Base-by-base conservation (phyloP, 2,888 invertebrate species). In the Perizoma flavofasciatum region DNA sequence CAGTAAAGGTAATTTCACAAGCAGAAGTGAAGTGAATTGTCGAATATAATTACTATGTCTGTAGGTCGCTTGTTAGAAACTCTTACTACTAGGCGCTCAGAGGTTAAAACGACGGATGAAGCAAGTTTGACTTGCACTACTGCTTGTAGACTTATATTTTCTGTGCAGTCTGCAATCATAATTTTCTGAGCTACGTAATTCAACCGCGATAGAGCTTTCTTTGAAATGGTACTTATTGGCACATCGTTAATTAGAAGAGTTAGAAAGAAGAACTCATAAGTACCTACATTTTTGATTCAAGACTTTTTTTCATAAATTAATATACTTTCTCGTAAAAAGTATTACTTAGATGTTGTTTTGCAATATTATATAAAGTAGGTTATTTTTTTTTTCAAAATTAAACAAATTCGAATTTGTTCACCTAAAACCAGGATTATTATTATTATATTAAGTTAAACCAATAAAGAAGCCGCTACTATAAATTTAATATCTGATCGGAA, bases 401-500 rank as follows among this genome's bases (percentile, higher is more conserved):
- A 22, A 22, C 22, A 22, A 22, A 22, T 2, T 22, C 22, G 22
- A 22, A 3, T 22, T 22, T 2, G n/a, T 44, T 44, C 7, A 4
- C 4, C 7, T 7, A 6, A 44, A 44, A 2, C 44, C 4, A 22
- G 22, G 22, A 44, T 44, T 22, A 6, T n/a, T 4, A 46, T 33
- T 33, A 8, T 5, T 44, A 33, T 48, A 48, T 10, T 10, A 44
- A 43, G 1, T 49, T 33, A 40, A 40, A 35, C 35, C 10, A 37
- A 9, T 44, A 52, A 52, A 44, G 44, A 35, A 52, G 39, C 10
- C 37, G 6, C 44, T 44, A 53, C 50, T 49, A 53, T 55, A 57
- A 65, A 61, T 63, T 65, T 53, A 63, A 63, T 63, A 70, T 74
- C 72, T 71, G 74, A 75, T 79, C 72, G 68, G 69, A 73, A 74